Base-by-base conservation (phyloP, 2,888 invertebrate species). In the Trilocha varians region DNA sequence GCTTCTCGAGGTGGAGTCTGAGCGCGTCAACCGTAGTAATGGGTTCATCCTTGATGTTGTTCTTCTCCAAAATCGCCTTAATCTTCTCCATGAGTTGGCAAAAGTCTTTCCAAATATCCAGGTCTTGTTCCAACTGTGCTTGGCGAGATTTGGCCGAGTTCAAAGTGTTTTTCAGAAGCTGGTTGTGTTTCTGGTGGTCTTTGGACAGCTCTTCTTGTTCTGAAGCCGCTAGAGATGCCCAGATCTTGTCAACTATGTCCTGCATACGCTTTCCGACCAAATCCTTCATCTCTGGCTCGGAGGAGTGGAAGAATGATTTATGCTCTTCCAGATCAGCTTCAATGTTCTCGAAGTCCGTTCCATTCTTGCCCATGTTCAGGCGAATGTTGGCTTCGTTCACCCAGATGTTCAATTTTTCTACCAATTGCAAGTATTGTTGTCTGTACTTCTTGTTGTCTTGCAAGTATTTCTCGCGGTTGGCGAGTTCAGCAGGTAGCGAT, bases 261-360 rank as follows among this genome's bases (percentile, higher is more conserved):
- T 95, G 93, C 65, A 95, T 93, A 45, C 91, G 90, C 50, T 93
- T 93, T 1, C 93, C 91, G 4, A 95, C 92, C 50, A 95, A 80
- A 61, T 94, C 93, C 45, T 92, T 91, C 65, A 94, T 92, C 15
- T 90, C 88, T 0, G 90, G 87, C 61, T 95, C 94, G 34, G 92
- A 92, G 47, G 91, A 90, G 36, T 79, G 82, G 70, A 95, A 95
- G 88, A 94, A 95, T 33, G 91, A 88, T 76, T 94, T 95, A 65
- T 96, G 96, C 58, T 96, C 94, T 63, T 95, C 94, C 16, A 97
- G 84, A 62, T 96, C 94, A 5, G 90, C 87, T 38, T 91, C 86
- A 6, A 97, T 91, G 53, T 94, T 94, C 56, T 94, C 93, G 62
- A 95, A 96, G 69, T 97, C 94, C 5, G 97, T 91, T 11, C 96